Percentiles rank a stretch among this genome's conserved stretches.
Evolutionary conservation across 2,888 invertebrate genomes (phyloP).

Genomic region (Plagiodera versicolora): DNA sequence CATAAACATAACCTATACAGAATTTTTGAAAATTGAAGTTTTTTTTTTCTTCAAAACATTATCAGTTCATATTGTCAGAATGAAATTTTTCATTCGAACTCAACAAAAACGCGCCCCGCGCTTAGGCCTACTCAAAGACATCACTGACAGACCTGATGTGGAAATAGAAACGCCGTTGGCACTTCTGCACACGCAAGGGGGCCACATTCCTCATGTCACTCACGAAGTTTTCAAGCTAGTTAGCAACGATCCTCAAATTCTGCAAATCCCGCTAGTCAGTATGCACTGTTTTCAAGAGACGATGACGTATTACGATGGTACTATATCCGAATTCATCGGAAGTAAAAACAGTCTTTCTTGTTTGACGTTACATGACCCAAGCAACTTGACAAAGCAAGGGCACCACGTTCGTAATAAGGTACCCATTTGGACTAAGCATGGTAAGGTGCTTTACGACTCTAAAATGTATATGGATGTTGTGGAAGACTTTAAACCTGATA

Average conservation of each 20-base stretch:
- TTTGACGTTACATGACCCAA: conserved; percentile 71
- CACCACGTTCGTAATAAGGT: conserved; percentile 71
- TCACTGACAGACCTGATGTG: conserved; percentile 60
- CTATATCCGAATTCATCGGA: conserved; percentile 69
- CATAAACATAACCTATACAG: no score
- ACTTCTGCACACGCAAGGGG: conserved; percentile 77
- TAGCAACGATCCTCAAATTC: conserved; percentile 61
- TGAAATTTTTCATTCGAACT: conserved; percentile 72
- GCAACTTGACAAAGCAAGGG: conserved; percentile 66
- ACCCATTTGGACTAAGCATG: conserved; percentile 78
- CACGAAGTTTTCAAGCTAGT: conserved; percentile 73
- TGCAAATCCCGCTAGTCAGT: conserved; percentile 74
- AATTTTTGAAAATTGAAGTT: no score
- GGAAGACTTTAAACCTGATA: conserved; percentile 77
- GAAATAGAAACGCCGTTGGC: conserved; percentile 73
- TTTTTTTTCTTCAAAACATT: no score
- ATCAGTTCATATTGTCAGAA: conserved; percentile 44
- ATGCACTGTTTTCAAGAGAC: conserved; percentile 63
- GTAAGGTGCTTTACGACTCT: conserved; percentile 68
- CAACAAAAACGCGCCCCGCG: conserved; percentile 65
- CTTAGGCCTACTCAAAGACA: conserved; percentile 65
- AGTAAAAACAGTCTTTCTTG: conserved; percentile 59
- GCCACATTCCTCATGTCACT: conserved; percentile 80
- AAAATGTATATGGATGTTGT: conserved; percentile 75
- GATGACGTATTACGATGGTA: conserved; percentile 64